Evolutionary conservation across 2,113 vertebrate genomes (phyloP), one percentile per base, ranked within the genome.

Genomic region (Limnothrissa miodon): DNA sequence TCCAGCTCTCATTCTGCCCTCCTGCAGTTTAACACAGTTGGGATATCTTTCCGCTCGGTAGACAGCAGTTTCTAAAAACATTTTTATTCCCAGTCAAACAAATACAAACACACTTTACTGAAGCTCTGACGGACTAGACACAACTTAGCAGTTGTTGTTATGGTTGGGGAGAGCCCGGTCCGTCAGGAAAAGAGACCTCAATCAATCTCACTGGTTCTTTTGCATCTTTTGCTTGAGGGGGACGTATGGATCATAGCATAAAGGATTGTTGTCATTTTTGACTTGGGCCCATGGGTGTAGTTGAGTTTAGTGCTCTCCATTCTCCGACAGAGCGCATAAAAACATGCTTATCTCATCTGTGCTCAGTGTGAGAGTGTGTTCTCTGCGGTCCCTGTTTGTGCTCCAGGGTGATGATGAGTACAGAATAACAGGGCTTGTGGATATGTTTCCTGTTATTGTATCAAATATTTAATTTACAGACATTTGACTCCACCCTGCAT

Each of bases 381-480:
- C 10, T 2, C 11, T 36, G 66, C 15, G 66, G 33, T 36, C 29
- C 13, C 29, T 17, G 66, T 74, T 15, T 74, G 66, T 74, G 66
- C 33, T 74, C 25, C 17, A 5, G 25, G 66, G 29, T 11, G 33
- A 39, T 74, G 66, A 74, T 74, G 66, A 33, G 66, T 39, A 29
- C 66, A 74, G 66, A 74, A 74, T 39, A 74, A 74, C 66, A 74
- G 66, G 66, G 10, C 66, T 13, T 15, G 29, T 74, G 66, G 66
- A 74, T 36, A 15, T 13, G 10, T 74, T 74, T 74, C 66, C 66
- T 74, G 66, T 74, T 74, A 74, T 74, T 74, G 66, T 15, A 74
- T 74, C 29, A 74, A 36, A 74, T 74, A 74, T 74, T 74, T 74
- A 33, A 74, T 36, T 74, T 74, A 74, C 33, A 21, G 10, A 36